A percentile compares a stretch with the other conserved stretches of the same genome.
Conservation (phyloP, 2,113 vertebrate genomes). For the Myocastor coypus region DNA sequence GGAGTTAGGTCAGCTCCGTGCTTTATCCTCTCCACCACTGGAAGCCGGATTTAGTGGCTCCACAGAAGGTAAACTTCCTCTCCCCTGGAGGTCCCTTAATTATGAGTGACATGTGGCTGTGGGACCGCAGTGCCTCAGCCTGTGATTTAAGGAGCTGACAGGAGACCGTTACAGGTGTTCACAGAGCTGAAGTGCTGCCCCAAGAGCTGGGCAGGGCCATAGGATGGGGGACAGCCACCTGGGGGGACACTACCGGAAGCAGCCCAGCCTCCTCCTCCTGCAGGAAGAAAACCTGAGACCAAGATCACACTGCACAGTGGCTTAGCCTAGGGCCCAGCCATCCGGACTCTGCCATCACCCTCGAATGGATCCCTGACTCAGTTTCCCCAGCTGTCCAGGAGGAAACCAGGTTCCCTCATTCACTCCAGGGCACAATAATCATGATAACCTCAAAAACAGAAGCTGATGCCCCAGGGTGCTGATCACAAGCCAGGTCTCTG, state of each 20-base stretch:
- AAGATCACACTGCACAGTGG: accelerated
- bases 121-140: not conserved
- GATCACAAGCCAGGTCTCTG: accelerated
- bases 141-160: slow-evolving; percentile 54
- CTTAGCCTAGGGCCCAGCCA: not conserved
- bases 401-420: accelerated
- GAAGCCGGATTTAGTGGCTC: slow-evolving; percentile 77
- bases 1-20: not conserved
- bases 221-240: not conserved
- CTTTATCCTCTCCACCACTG: slow-evolving; percentile 45
- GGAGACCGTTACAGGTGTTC: slow-evolving; percentile 9
- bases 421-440: not conserved
- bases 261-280: accelerated
- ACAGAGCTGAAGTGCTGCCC: not conserved
- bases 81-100: slow-evolving; percentile 66
- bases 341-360: not conserved
- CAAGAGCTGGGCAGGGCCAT: not conserved
- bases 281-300: not conserved
- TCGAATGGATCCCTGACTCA: not conserved
- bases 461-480: not conserved
- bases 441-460: not conserved
- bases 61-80: slow-evolving; percentile 65
- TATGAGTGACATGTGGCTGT: slow-evolving; percentile 62
- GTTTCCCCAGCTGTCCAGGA: not conserved
- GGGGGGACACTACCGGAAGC: accelerated